These are phyloP conservation scores for Pangasius krempfi DNA, from an alignment of 2,797 vertebrate species.

Conservation along the genomic window DNA sequence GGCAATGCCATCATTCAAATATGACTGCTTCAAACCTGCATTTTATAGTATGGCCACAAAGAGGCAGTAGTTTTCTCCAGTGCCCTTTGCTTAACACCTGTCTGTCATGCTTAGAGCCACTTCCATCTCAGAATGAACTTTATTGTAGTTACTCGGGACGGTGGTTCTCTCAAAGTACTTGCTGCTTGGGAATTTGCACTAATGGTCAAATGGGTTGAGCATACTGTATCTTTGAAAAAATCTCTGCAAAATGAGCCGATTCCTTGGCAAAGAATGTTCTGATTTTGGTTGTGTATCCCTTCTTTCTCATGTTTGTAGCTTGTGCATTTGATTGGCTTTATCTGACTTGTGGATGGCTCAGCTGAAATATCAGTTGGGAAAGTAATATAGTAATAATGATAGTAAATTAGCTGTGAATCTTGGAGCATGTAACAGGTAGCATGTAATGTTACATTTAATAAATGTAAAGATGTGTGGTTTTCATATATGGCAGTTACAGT, in stretches of 20 bases:
- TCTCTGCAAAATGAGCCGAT: neutral
- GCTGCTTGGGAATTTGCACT: neutral
- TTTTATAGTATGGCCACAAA: slow-evolving; percentile 4
- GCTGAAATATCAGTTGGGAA: neutral
- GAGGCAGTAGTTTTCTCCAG: neutral
- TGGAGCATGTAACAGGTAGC: neutral
- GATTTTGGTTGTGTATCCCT: neutral
- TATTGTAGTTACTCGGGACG: neutral
- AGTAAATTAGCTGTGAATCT: neutral
- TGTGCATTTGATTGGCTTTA: neutral
- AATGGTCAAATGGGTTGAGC: neutral
- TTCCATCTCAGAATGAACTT: neutral
- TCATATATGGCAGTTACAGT: neutral
- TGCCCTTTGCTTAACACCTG: neutral
- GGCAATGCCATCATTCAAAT: neutral
- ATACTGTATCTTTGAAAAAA: neutral
- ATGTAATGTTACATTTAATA: no score
- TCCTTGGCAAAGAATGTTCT: neutral
- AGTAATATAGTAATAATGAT: no score
- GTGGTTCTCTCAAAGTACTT: neutral
- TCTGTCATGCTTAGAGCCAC: neutral
- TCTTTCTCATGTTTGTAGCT: neutral
- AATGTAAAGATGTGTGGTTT: neutral
- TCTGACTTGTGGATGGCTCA: neutral
- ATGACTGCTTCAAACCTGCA: neutral